phyloP scores from a whole-genome alignment of 2,797 vertebrate species.

The Tokudaia tokunoshimensis region DNA sequence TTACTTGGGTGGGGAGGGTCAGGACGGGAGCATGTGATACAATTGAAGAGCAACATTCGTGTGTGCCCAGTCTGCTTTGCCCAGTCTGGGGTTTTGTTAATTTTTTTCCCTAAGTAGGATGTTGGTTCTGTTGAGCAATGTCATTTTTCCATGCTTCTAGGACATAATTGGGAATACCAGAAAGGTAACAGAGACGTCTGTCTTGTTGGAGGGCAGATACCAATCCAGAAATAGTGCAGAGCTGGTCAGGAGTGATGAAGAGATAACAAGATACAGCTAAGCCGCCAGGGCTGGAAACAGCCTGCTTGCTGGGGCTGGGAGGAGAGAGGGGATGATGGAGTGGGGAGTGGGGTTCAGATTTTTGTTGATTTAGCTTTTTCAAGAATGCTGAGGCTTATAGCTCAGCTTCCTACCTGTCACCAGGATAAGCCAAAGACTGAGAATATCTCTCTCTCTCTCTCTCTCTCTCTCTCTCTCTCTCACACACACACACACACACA shows the following conservation, averaged over 20 bases:
- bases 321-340: neutral
- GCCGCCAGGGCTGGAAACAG: neutral
- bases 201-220: constrained; percentile 34
- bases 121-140: constrained; percentile 30
- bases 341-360: neutral
- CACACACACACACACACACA: too few relatives aligned
- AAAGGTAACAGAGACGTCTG: constrained; percentile 48
- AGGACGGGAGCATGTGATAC: neutral
- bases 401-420: constrained; percentile 9
- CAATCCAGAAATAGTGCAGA: constrained; percentile 69
- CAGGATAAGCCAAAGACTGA: neutral
- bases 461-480: neutral
- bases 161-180: constrained; percentile 4
- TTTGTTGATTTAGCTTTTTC: constrained; percentile 21
- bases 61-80: constrained; percentile 10
- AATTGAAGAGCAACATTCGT: neutral
- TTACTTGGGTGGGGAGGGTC: neutral
- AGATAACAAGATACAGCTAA: constrained; percentile 27
- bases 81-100: neutral
- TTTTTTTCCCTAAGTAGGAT: neutral
- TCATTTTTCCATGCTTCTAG: constrained; percentile 7
- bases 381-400: neutral
- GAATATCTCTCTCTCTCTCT: neutral
- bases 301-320: neutral
- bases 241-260: neutral